Percentiles rank a stretch among this genome's conserved stretches.
These are phyloP conservation scores for Zoanthus gigantus DNA, from an alignment of 92 coral and sea anemone genomes.

Conservation along the genomic window DNA sequence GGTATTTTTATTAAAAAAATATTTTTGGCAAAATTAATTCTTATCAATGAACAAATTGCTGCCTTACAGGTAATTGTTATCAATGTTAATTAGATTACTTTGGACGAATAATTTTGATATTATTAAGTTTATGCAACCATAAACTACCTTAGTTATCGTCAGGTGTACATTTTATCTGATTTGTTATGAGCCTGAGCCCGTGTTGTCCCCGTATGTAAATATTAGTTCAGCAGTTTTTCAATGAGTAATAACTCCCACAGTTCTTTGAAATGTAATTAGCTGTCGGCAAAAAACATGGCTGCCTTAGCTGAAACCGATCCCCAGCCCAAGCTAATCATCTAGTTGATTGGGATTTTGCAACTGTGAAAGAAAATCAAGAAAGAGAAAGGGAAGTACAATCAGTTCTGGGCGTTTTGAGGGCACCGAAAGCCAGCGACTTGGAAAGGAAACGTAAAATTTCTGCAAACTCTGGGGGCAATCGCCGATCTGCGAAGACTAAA, in stretches of 20 bases:
- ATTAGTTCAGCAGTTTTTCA: slow-evolving; percentile 10
- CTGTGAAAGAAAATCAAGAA: slow-evolving; percentile 22
- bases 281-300: slow-evolving; percentile 4
- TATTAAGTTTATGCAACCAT: slow-evolving; percentile 17
- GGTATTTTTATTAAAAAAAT: neutral
- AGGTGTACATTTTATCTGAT: neutral
- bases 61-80: slow-evolving; percentile 25
- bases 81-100: slow-evolving; percentile 5
- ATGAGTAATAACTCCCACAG: slow-evolving; percentile 27
- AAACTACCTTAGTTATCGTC: slow-evolving; percentile 19
- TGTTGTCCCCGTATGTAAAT: neutral
- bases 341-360: slow-evolving; percentile 3
- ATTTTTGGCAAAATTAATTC: slow-evolving; percentile 6
- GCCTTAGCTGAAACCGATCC: slow-evolving; percentile 17
- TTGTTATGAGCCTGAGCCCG: neutral
- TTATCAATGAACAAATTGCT: slow-evolving; percentile 22
- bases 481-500: slow-evolving; percentile 46
- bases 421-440: slow-evolving; percentile 44
- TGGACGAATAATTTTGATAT: slow-evolving; percentile 25
- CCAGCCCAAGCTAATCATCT: neutral
- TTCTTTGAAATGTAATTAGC: neutral
- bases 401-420: slow-evolving; percentile 40
- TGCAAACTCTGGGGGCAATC: slow-evolving; percentile 55
- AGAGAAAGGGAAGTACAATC: slow-evolving; percentile 42
- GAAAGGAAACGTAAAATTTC: slow-evolving; percentile 57